Evolutionary conservation across 2,113 vertebrate species (phyloP), one percentile per base, ranked within the genome.

Genomic region (Megaptera novaeangliae): DNA sequence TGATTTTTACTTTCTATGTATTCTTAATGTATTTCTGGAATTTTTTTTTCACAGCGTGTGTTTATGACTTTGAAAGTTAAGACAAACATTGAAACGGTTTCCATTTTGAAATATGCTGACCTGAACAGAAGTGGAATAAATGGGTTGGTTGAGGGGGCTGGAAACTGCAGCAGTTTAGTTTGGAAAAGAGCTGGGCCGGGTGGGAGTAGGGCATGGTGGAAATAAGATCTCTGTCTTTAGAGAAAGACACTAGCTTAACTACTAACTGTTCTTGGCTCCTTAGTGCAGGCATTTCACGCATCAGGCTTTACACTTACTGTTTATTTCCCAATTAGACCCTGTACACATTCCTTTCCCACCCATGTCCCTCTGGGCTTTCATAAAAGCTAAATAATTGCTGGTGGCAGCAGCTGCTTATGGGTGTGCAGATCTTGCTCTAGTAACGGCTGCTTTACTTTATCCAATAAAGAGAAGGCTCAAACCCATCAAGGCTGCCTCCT

Each of bases 41-140:
- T 77, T 71, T 63, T 88, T 66, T 82, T 88, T 64, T 59, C 63
- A 59, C 1, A 27, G 64, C 80, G 4, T 93, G 10, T 18, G 46
- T 94, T 69, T 88, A 36, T 91, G 68, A 91, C 55, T 71, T 91
- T 87, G 8, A 92, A 88, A 84, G 27, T 94, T 92, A 96, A 94
- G 44, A 57, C 44, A 84, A 41, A 92, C 71, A 72, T 92, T 92
- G 74, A 94, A 88, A 94, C 31, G 63, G 18, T 34, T 95, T 95
- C 52, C 46, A 49, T 71, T 90, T 93, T 91, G 72, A 86, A 97
- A 27, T 88, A 57, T 64, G 34, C 64, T 61, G 49, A 91, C 69
- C 17, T 46, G 20, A 83, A 83, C 29, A 49, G 46, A 91, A 88
- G 44, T 78, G 20, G 29, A 88, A 17, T 93, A 72, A 95, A 68